phyloP scores from a whole-genome alignment of 2,888 invertebrate genomes.

The Amorpha juglandis region DNA sequence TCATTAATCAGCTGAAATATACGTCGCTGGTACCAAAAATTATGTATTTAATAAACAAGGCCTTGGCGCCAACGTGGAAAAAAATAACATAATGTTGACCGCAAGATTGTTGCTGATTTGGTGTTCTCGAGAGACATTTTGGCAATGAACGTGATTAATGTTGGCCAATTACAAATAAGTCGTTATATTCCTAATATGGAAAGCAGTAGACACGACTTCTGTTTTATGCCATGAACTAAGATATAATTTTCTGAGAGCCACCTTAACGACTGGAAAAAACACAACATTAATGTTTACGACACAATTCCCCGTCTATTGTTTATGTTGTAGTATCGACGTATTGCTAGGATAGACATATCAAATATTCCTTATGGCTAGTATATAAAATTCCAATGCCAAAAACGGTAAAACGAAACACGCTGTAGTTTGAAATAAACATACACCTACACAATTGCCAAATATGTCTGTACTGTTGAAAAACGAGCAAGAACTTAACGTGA shows the following conservation, averaged over 20 bases:
- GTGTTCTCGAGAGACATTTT: conserved; percentile 42
- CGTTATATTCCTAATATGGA: conserved; percentile 43
- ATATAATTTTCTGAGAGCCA: conserved; percentile 10
- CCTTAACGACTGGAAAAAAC: neutral
- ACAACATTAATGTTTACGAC: neutral
- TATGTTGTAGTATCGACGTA: neutral
- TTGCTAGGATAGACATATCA: neutral
- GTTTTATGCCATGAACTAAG: conserved; percentile 49
- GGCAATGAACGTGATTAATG: conserved; percentile 46
- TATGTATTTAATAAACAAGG: conserved; percentile 26
- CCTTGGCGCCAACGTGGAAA: conserved; percentile 53
- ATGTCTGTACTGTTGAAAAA: conserved; percentile 35
- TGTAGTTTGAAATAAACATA: conserved; percentile 42
- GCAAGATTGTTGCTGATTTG: conserved; percentile 50
- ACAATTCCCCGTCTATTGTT: conserved; percentile 1
- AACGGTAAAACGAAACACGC: neutral
- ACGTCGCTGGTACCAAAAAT: conserved; percentile 23
- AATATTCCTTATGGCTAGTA: neutral
- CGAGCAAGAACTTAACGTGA: conserved; percentile 34
- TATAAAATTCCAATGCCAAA: conserved; percentile 8
- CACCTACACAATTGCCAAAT: conserved; percentile 44
- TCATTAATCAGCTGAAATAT: conserved; percentile 27
- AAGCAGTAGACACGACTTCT: conserved; percentile 38
- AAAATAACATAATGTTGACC: conserved; percentile 34
- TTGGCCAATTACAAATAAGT: conserved; percentile 57